Conservation (phyloP, 2,888 invertebrate species). For the Cryptus armator region DNA sequence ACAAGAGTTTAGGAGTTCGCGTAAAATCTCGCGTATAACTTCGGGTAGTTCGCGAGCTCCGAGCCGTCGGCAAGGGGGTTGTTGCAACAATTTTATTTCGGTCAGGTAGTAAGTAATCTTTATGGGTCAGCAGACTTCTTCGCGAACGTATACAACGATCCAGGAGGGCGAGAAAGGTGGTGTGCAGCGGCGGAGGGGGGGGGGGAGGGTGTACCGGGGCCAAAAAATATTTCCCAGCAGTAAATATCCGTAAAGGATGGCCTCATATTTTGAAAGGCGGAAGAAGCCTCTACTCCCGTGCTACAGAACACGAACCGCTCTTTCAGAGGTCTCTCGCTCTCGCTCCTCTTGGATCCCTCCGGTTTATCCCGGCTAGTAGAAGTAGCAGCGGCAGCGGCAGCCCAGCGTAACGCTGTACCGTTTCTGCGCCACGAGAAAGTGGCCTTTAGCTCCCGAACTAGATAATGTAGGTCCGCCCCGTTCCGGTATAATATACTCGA, state of each 20-base stretch:
- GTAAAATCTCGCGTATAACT: slow-evolving; percentile 4
- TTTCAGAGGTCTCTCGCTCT: slow-evolving; percentile 45
- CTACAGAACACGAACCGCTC: slow-evolving; percentile 64
- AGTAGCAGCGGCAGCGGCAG: slow-evolving; percentile 20
- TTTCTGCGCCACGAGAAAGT: slow-evolving; percentile 73
- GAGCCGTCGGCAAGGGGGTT: slow-evolving; percentile 24
- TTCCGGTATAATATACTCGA: slow-evolving; percentile 75
- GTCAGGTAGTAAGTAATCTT: slow-evolving; percentile 71
- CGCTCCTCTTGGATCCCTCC: slow-evolving; percentile 45
- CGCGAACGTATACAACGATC: slow-evolving; percentile 62
- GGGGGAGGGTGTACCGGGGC: slow-evolving; percentile 45
- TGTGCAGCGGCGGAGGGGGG: slow-evolving; percentile 26
- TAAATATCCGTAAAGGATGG: slow-evolving; percentile 78
- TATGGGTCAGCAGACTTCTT: slow-evolving; percentile 73
- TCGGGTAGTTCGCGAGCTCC: not conserved
- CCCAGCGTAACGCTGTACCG: slow-evolving; percentile 49
- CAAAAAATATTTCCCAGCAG: slow-evolving; percentile 62
- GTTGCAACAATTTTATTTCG: slow-evolving; percentile 70
- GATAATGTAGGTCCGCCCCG: slow-evolving; percentile 78
- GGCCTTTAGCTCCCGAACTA: slow-evolving; percentile 76
- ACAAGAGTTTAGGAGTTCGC: not conserved
- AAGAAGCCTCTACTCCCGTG: slow-evolving; percentile 73
- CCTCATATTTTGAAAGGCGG: slow-evolving; percentile 79
- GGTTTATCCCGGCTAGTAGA: slow-evolving; percentile 41
- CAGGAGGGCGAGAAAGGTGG: slow-evolving; percentile 16